These are phyloP conservation scores for Tipula helvola DNA, from an alignment of 2,888 invertebrate genomes.

Conservation along the genomic window DNA sequence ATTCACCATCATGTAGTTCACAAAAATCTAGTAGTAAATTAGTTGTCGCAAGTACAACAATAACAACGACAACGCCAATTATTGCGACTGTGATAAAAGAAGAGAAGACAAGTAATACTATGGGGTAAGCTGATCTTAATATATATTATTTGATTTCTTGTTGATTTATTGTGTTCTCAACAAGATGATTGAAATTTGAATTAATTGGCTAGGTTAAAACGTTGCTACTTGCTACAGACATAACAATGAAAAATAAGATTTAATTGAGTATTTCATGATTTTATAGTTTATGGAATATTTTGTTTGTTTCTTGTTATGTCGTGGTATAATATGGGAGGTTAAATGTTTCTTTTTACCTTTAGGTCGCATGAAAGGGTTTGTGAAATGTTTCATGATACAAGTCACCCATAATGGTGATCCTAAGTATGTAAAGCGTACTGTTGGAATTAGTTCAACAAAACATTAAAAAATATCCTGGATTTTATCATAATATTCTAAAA, in stretches of 20 bases:
- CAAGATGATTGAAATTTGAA: not conserved
- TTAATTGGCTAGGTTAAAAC: not conserved
- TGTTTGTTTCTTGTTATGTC: not conserved
- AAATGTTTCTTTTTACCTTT: no score
- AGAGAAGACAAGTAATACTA: not conserved
- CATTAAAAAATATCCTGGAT: no score
- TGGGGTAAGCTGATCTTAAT: not conserved
- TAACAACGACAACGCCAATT: not conserved
- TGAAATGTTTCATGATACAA: no score
- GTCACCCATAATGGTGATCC: no score
- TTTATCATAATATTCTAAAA: no score
- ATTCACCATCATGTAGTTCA: not conserved
- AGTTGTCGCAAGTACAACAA: not conserved
- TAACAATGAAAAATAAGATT: not conserved
- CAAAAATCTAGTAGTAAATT: not conserved
- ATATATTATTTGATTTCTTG: not conserved
- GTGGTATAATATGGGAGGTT: not conserved
- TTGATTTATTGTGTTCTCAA: not conserved
- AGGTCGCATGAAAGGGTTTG: no score
- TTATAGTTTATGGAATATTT: not conserved
- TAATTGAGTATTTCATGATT: not conserved
- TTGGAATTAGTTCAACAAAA: no score
- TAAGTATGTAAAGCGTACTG: no score
- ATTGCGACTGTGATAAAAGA: not conserved
- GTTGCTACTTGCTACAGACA: not conserved